Percentiles rank a stretch among this genome's conserved stretches.
phyloP scores from a whole-genome alignment of 2,113 vertebrate genomes.

The Elephas maximus region DNA sequence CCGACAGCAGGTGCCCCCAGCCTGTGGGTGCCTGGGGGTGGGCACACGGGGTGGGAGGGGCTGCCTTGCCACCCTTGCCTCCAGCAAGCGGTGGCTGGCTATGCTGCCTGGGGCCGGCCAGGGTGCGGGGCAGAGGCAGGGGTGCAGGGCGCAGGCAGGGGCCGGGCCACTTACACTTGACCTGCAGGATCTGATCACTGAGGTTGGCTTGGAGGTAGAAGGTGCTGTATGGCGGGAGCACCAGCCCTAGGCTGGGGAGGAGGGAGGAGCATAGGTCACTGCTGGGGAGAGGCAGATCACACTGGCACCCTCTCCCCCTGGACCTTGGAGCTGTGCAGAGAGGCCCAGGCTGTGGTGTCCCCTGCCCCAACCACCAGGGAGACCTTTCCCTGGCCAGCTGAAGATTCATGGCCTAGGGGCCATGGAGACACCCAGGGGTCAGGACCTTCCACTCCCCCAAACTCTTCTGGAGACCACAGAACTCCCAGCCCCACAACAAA shows the following conservation, averaged over 20 bases:
- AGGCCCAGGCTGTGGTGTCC: not conserved
- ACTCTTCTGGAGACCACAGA: not conserved
- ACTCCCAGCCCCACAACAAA: not conserved
- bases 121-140: constrained; percentile 82
- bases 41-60: constrained; percentile 77
- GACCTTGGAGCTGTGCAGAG: not conserved
- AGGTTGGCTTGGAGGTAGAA: constrained; percentile 99
- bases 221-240: constrained; percentile 97
- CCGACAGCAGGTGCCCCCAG: constrained; percentile 88
- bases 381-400: not conserved
- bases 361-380: not conserved
- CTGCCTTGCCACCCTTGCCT: constrained; percentile 80
- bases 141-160: constrained; percentile 82
- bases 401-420: not conserved
- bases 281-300: not conserved
- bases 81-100: constrained; percentile 54
- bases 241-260: constrained; percentile 95
- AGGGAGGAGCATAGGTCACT: constrained; percentile 8
- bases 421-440: not conserved
- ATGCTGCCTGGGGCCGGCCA: constrained; percentile 79
- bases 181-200: constrained; percentile 99
- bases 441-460: not conserved
- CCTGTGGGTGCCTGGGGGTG: constrained; percentile 87
- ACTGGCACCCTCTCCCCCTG: not conserved
- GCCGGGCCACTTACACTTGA: constrained; percentile 98